A percentile compares a stretch with the other conserved stretches of the same genome.
Conservation (phyloP, 2,888 invertebrate genomes). For the Xestia sexstrigata region DNA sequence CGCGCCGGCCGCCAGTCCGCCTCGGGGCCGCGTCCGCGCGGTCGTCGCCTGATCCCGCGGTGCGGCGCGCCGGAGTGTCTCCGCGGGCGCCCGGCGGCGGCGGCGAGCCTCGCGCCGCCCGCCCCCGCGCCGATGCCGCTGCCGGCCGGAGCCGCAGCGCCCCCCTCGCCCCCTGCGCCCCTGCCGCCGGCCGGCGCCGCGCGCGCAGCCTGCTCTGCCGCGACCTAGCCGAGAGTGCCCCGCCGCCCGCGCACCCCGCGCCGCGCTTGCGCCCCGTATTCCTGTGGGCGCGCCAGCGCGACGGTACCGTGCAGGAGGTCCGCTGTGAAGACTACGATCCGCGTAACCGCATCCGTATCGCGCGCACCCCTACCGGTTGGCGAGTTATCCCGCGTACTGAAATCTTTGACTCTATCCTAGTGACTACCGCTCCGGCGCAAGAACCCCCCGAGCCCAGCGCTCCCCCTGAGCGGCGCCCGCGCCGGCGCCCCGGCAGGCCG, state of each 20-base stretch:
- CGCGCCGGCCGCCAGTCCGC: constrained; percentile 84
- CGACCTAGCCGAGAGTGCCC: constrained; percentile 78
- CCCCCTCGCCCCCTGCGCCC: constrained; percentile 72
- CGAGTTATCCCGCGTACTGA: constrained; percentile 95
- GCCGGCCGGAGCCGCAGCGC: constrained; percentile 80
- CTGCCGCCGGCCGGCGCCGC: constrained; percentile 86
- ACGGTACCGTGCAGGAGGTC: constrained; percentile 95
- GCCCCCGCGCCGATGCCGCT: constrained; percentile 89
- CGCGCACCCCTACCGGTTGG: constrained; percentile 96
- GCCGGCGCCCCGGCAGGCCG: constrained; percentile 70
- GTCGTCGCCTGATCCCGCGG: constrained; percentile 86
- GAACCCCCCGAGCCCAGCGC: constrained; percentile 70
- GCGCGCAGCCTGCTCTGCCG: constrained; percentile 83
- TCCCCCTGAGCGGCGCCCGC: constrained; percentile 70
- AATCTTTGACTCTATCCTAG: constrained; percentile 88
- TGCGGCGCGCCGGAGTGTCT: constrained; percentile 88
- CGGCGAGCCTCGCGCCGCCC: constrained; percentile 89
- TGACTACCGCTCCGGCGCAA: constrained; percentile 75
- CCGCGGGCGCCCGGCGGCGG: constrained; percentile 88
- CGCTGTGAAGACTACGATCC: constrained; percentile 97
- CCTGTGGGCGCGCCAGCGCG: constrained; percentile 95
- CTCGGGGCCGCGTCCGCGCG: constrained; percentile 89
- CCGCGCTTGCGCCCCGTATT: constrained; percentile 95
- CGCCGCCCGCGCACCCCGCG: constrained; percentile 87
- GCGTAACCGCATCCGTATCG: constrained; percentile 95